Conservation (phyloP, 1,140 invertebrate species). For the Caenorhabditis tropicalis region DNA sequence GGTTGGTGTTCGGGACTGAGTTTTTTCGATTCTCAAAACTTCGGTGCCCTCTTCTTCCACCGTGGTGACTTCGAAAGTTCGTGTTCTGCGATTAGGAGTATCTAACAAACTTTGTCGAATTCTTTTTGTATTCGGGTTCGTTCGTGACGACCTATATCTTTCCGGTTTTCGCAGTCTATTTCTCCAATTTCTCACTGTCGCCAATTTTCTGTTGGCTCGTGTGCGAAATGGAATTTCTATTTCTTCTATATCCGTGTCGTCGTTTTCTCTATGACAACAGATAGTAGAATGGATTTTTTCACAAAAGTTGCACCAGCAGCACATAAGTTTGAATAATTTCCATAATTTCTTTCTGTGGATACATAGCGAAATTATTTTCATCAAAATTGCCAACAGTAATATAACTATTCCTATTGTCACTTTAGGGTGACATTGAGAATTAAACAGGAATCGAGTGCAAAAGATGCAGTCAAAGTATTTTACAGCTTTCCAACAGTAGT, state of each 20-base stretch:
- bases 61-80: background rate
- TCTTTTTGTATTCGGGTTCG: background rate
- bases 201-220: background rate
- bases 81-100: background rate
- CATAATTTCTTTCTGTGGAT: background rate
- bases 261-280: background rate
- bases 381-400: background rate
- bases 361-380: background rate
- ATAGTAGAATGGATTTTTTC: background rate
- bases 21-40: background rate
- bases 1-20: background rate
- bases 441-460: background rate
- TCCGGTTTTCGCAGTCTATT: background rate
- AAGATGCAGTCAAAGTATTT: background rate
- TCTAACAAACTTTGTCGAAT: background rate
- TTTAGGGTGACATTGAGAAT: background rate
- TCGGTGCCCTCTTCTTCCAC: background rate
- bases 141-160: background rate
- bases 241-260: background rate
- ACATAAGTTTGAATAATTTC: background rate
- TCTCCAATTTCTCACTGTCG: background rate
- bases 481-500: background rate
- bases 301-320: background rate
- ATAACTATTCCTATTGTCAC: background rate
- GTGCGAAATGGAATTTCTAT: background rate